Evolutionary conservation across 2,888 invertebrate genomes (phyloP), one percentile per base, ranked within the genome.

Genomic region (Sthenelais limicola): DNA sequence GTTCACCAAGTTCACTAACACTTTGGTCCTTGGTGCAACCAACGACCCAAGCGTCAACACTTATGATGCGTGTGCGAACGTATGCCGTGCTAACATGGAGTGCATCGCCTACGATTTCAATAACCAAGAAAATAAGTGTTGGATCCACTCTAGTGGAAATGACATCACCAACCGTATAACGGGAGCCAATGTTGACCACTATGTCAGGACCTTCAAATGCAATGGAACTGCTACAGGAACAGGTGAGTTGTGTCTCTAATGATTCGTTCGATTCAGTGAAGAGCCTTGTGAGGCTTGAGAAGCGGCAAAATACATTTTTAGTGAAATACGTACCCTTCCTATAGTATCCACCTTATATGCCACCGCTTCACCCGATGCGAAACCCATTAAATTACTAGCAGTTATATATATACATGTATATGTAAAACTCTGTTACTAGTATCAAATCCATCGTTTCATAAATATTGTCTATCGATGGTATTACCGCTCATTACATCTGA

Each of bases 21-120:
- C 68, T n/a, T 21, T 30, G 18, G 33, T 24, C 24, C 33, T 32
- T n/a, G 51, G 52, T 7, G 68, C 48, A 15, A 2, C 24, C 18
- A 4, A 18, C 3, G 32, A 18, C 2, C 15, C 51, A 18, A 3
- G 12, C 0, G 51, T 26, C 4, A 51, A 5, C 21, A 51, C 49
- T 3, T 4, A 33, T 32, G 68, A 49, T 7, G 68, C 68, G 3
- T 68, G 68, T 21, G 21, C 4, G 15, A 0, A 7, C 4, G 68
- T 35, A 12, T 68, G 68, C 33, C 21, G 18, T 12, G 24, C 68
- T n/a, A 26, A 47, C 26, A 28, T 15, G 15, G 2, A 15, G 1
- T 70, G 70, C 28, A 15, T 35, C n/a, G 54, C 54, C 21, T 70
- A 26, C 38, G 70, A 70, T 28, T 70, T 26, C 30, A 32, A 56